Base-by-base conservation (phyloP, 2,797 vertebrate genomes). In the Erithacus rubecula region DNA sequence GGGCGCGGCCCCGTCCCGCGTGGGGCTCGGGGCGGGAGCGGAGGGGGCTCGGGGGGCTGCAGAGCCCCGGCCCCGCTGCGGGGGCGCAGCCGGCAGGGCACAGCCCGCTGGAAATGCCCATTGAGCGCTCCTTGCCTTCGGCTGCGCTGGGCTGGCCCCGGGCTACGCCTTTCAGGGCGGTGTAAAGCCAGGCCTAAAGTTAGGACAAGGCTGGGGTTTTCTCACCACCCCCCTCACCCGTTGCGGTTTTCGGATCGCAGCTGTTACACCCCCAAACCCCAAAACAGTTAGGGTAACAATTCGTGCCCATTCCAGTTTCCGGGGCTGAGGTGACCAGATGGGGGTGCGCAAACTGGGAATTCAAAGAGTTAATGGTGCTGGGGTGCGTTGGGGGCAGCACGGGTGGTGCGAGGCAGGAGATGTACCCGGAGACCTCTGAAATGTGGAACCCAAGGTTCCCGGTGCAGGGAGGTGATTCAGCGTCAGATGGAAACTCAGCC, bases 221-320 rank as follows among this genome's bases (percentile, higher is more conserved):
- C 0, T 32, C 49, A 69, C 43, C 34, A 37, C 3, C 0, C 24
- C 7, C 26, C 6, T 5, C 10, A 7, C 14, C 24, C 53, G 0
- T 41, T 29, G 29, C 34, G 7, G 11, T 1, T 12, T 11, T 23
- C 0, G 5, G 16, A 11, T 12, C 7, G 4, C 65, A 2, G 72
- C 39, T 26, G 14, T 15, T 67, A 0, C 32, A 2, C 18, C 56
- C n/a, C 22, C 1, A 34, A 32, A 9, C 3, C 32, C 27, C 23
- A 41, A 41, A 41, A 0, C 17, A 2, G 2, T 8, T 1, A 5
- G 24, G 1, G 9, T 4, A 2, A 6, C 12, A 6, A 2, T 23
- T 32, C 10, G 0, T 2, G 15, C 10, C 27, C 27, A 26, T 34
- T 49, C 23, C 75, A 3, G 0, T 3, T 7, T 4, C 2, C 1